Evolutionary conservation across 1,140 invertebrate species (phyloP).

Genomic region (Papilio machaon): DNA sequence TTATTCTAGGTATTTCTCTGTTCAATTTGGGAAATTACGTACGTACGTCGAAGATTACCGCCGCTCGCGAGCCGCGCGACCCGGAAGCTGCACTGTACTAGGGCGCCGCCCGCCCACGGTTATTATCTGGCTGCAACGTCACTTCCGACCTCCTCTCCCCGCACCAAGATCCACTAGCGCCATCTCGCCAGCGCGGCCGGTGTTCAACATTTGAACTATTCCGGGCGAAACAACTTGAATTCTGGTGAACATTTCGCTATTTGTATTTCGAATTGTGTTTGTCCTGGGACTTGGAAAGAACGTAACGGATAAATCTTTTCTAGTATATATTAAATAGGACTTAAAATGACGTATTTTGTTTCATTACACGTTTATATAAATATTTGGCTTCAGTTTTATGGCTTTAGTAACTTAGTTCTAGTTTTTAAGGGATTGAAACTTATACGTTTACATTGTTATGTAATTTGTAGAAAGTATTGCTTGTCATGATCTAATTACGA

Average conservation of each 20-base stretch:
- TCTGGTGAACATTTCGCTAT: conserved; percentile 27
- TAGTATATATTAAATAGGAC: not conserved
- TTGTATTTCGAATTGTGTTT: conserved; percentile 35
- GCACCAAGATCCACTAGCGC: not conserved
- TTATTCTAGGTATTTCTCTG: conserved; percentile 48
- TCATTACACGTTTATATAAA: not conserved
- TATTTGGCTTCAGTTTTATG: not conserved
- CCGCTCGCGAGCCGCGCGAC: conserved; percentile 56
- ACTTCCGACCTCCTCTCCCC: conserved; percentile 55
- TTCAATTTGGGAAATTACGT: conserved; percentile 67
- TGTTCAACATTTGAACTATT: conserved; percentile 32
- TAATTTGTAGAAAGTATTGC: not conserved
- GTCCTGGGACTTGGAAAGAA: conserved; percentile 18
- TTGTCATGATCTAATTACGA: not conserved
- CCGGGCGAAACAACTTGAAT: conserved; percentile 25
- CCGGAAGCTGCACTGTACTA: conserved; percentile 71
- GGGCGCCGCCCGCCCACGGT: conserved; percentile 55
- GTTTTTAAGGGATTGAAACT: not conserved
- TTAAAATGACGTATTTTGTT: not conserved
- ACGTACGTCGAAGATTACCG: conserved; percentile 75
- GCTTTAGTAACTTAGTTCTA: not conserved
- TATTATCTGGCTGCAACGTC: conserved; percentile 77
- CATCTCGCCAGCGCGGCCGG: conserved; percentile 9
- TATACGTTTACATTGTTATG: not conserved
- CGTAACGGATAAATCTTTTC: conserved; percentile 16